phyloP scores from a whole-genome alignment of 2,888 invertebrate species.

The Pristionchus mayeri region DNA sequence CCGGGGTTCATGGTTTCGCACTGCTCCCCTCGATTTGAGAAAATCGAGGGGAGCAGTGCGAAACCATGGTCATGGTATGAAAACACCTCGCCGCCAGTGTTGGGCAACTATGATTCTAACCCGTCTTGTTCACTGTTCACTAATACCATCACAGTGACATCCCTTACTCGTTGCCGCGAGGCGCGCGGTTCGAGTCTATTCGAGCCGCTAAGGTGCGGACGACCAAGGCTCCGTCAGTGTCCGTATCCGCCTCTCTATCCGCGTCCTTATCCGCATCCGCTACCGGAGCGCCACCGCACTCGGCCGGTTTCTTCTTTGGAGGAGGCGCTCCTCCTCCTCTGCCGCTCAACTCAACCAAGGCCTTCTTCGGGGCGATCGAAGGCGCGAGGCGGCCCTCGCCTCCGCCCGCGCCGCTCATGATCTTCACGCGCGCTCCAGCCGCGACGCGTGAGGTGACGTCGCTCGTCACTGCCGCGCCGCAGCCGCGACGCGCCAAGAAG shows the following conservation, averaged over 20 bases:
- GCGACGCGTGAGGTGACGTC: neutral
- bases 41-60: too few relatives aligned
- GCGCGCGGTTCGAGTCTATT: neutral
- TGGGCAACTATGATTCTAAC: too few relatives aligned
- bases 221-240: too few relatives aligned
- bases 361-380: neutral
- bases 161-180: neutral
- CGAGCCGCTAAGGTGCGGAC: neutral
- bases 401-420: constrained; percentile 1
- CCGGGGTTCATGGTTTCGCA: too few relatives aligned
- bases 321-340: neutral
- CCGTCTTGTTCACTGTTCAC: neutral
- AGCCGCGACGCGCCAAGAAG: constrained; percentile 27
- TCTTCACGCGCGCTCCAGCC: neutral
- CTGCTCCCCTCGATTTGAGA: too few relatives aligned
- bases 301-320: constrained; percentile 17
- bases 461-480: neutral
- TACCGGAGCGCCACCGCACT: too few relatives aligned
- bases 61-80: too few relatives aligned
- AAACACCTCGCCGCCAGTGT: too few relatives aligned
- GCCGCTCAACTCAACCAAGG: neutral
- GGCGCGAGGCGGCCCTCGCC: neutral
- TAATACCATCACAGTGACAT: constrained; percentile 19
- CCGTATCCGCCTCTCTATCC: too few relatives aligned
- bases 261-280: too few relatives aligned